These are phyloP conservation scores for Bergia sp. DNA, from an alignment of 92 coral and sea anemone species.

Conservation along the genomic window DNA sequence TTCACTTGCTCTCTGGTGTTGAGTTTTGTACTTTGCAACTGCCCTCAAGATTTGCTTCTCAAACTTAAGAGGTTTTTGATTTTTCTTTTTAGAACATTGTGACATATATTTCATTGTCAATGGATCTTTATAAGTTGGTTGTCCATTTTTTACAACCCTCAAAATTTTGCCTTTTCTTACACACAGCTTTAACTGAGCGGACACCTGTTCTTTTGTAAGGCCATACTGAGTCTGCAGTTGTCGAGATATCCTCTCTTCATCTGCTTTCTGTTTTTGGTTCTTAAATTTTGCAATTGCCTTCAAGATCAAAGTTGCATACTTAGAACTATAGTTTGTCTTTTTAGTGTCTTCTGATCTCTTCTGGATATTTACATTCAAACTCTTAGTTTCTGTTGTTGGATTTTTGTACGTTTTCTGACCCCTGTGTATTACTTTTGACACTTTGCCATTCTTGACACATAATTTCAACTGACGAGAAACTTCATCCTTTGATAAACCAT, in stretches of 20 bases:
- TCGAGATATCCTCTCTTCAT: constrained; percentile 57
- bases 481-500: constrained; percentile 43
- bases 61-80: constrained; percentile 21
- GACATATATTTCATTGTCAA: constrained; percentile 1
- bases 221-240: constrained; percentile 50
- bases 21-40: constrained; percentile 45
- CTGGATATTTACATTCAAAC: constrained; percentile 31
- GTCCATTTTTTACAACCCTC: constrained; percentile 45
- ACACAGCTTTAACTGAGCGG: constrained; percentile 49
- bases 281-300: constrained; percentile 57
- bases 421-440: constrained; percentile 34
- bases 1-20: constrained; percentile 58
- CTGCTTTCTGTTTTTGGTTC: constrained; percentile 58
- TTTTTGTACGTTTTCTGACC: constrained; percentile 52
- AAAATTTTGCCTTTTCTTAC: constrained; percentile 54
- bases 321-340: neutral
- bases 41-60: constrained; percentile 44
- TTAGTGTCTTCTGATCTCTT: neutral
- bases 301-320: constrained; percentile 46
- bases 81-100: constrained; percentile 27
- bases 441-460: constrained; percentile 53
- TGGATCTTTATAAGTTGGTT: constrained; percentile 53
- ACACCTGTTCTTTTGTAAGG: constrained; percentile 43
- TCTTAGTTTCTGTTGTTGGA: constrained; percentile 43
- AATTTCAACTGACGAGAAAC: constrained; percentile 51